Base-by-base conservation (phyloP, 2,797 vertebrate genomes). In the Hipposideros larvatus region DNA sequence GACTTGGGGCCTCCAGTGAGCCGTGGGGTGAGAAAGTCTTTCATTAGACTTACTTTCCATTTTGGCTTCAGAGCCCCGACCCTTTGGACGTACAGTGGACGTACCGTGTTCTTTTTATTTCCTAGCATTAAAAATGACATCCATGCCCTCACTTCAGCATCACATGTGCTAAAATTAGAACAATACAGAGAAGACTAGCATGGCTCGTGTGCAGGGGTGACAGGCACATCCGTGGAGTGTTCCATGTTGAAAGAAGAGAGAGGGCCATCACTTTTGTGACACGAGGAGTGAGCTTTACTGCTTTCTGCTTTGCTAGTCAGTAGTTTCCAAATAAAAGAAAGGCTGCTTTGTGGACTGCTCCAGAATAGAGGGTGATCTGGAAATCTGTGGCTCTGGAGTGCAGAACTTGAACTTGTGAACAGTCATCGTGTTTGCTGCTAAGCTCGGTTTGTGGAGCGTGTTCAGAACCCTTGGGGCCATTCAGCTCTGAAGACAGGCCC, bases 261-360 rank as follows among this genome's bases (percentile, higher is more conserved):
- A 11, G 3, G 14, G 43, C 65, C 16, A 0, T 80, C n/a, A 16
- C 80, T 85, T 43, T 53, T 15, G 91, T 28, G 55, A 31, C 31
- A 15, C 34, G 53, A 63, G 26, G 31, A 28, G 31, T 73, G 28
- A 41, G 26, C 41, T 82, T 43, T 43, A 11, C 65, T 55, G 74
- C 63, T 57, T 70, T 91, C 19, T 65, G 87, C 53, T 90, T 66
- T 92, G 68, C 28, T 37, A 24, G 11, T 79, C 68, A 19, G 0
- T 68, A 28, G 92, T 82, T 87, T 70, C 70, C 85, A 65, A 83
- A 5, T 71, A 19, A 65, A 68, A 73, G 34, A 37, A 77, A 31
- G 43, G 24, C 31, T 37, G 0, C 57, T 9, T 37, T 66, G 34
- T n/a, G 43, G 34, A 8, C 68, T 68, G n/a, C 41, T 66, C 37